Percentiles rank a stretch among this genome's conserved stretches.
Evolutionary conservation across 1,140 invertebrate genomes (phyloP).

Genomic region (Cyclargus thomasi): DNA sequence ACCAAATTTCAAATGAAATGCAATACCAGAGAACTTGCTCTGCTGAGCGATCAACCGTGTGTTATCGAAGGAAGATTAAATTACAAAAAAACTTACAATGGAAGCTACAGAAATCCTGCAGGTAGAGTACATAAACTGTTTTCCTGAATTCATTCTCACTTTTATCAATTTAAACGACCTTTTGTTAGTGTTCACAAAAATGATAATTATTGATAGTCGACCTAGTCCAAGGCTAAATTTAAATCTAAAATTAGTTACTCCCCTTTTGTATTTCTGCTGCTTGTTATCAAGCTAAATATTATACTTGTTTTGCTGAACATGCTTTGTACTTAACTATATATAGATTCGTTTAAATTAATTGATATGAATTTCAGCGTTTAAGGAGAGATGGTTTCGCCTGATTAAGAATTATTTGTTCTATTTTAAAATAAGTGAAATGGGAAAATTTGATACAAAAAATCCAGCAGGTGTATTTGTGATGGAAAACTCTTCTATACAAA

Average conservation of each 20-base stretch:
- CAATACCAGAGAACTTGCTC: slow-evolving; percentile 78
- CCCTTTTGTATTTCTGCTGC: no score
- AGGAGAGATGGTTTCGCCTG: slow-evolving; percentile 84
- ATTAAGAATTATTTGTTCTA: slow-evolving; percentile 83
- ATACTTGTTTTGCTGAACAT: neutral
- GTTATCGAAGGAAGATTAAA: slow-evolving; percentile 81
- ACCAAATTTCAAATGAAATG: slow-evolving; percentile 76
- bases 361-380: slow-evolving; percentile 67
- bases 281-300: neutral
- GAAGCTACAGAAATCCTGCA: slow-evolving; percentile 68
- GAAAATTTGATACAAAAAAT: slow-evolving; percentile 78
- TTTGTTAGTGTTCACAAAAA: no score
- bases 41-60: slow-evolving; percentile 75
- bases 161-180: no score
- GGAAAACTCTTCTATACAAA: slow-evolving; percentile 80
- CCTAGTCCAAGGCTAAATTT: no score
- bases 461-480: slow-evolving; percentile 81
- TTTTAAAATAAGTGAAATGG: slow-evolving; percentile 82
- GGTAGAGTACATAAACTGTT: slow-evolving; percentile 33
- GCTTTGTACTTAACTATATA: no score
- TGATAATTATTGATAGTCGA: no score
- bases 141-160: no score
- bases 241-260: no score
- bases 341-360: neutral
- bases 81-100: slow-evolving; percentile 78